Evolutionary conservation across 2,888 invertebrate species (phyloP), one percentile per base, ranked within the genome.

Genomic region (Allacma fusca): DNA sequence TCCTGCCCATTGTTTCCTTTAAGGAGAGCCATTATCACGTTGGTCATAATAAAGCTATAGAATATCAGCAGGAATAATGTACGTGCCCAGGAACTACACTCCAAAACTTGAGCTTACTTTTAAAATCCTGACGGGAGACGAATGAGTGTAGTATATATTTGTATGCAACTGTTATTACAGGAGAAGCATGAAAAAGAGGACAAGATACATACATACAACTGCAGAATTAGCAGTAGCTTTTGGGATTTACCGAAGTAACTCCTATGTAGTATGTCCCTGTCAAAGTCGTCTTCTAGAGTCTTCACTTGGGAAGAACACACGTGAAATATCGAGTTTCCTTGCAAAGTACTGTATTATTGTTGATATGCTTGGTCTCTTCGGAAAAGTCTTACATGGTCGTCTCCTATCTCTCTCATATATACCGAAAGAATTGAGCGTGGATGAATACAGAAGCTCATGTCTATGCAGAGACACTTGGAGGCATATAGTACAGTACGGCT

Each of bases 281-380:
- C 40, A 40, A 50, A 50, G n/a, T 12, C 7, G 50, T 50, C 50
- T 50, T 50, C n/a, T n/a, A n/a, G n/a, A n/a, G n/a, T n/a, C 34
- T 9, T 34, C 19, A 50, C 19, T 50, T 50, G 50, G n/a, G 50
- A 50, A 50, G 65, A 65, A 65, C 65, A 65, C 65, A 65, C 65
- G 65, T 65, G 65, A 65, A 65, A 65, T 65, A 65, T 65, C 65
- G 65, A 28, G 65, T 65, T 65, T 65, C 65, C 65, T 65, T 62
- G 62, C 65, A 1, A 65, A 28, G 7, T n/a, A 5, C 16, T 50
- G n/a, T 50, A 50, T n/a, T n/a, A n/a, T 19, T 50, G 50, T 50
- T 50, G 16, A 50, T 13, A 65, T 16, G 28, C 28, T 28, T 28
- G 4, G 29, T 19, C 26, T 26, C 28, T 24, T 12, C 19, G 21